phyloP scores from a whole-genome alignment of 2,888 invertebrate species.

The Andricus quercusramuli region DNA sequence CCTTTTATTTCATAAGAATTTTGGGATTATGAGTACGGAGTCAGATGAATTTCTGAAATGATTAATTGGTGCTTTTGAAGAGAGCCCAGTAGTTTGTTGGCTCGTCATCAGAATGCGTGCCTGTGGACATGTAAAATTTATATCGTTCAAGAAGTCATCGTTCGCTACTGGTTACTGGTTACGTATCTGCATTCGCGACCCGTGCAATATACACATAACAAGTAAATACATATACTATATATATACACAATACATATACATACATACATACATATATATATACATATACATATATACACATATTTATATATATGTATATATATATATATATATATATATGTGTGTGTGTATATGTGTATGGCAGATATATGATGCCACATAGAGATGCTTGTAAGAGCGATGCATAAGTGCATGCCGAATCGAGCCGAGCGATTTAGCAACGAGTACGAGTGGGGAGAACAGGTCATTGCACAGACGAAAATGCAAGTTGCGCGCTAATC shows the following conservation, averaged over 20 bases:
- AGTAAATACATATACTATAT: not conserved
- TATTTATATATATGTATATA: too few relatives aligned
- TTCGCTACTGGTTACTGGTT: conserved; percentile 28
- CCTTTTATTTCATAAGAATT: not conserved
- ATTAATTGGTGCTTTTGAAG: not conserved
- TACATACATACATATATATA: too few relatives aligned
- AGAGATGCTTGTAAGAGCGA: conserved; percentile 23
- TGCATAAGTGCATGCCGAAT: conserved; percentile 50
- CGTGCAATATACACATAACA: conserved; percentile 5
- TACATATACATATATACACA: too few relatives aligned
- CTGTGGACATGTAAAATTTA: conserved; percentile 9
- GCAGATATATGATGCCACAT: conserved; percentile 11
- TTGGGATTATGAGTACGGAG: too few relatives aligned
- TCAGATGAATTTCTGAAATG: not conserved
- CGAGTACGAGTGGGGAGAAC: conserved; percentile 36
- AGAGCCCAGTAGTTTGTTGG: conserved; percentile 1
- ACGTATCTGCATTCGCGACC: conserved; percentile 15
- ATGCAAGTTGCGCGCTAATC: conserved; percentile 37
- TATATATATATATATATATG: too few relatives aligned
- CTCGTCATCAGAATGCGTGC: conserved; percentile 15
- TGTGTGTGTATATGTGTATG: not conserved
- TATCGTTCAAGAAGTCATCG: conserved; percentile 30
- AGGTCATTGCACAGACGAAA: conserved; percentile 48
- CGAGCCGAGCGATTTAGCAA: conserved; percentile 47
- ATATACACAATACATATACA: too few relatives aligned